phyloP scores from a whole-genome alignment of 64 coral and sea anemone genomes.

The Acropora tenuis region DNA sequence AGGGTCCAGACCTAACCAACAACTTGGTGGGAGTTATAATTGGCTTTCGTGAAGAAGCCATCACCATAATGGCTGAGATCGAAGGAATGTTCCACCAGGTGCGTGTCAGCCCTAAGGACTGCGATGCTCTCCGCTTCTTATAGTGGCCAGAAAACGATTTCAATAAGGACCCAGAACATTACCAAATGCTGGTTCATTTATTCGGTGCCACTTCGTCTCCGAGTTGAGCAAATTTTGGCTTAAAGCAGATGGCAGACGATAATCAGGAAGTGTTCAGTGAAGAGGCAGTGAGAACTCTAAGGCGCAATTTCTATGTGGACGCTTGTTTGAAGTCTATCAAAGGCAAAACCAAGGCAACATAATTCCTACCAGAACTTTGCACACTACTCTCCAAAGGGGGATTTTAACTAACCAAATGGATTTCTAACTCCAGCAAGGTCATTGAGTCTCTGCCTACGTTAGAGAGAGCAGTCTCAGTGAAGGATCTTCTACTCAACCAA shows the following conservation, averaged over 20 bases:
- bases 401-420: conserved; percentile 13
- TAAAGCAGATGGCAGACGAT: conserved; percentile 27
- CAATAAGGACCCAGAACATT: conserved; percentile 14
- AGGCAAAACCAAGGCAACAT: neutral
- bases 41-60: conserved; percentile 19
- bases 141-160: conserved; percentile 53
- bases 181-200: conserved; percentile 53
- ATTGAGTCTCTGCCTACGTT: neutral
- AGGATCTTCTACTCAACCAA: conserved; percentile 7
- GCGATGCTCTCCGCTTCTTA: conserved; percentile 44
- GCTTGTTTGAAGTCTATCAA: neutral
- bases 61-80: conserved; percentile 37
- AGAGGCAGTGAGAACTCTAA: neutral
- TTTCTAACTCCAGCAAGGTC: conserved; percentile 17
- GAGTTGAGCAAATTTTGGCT: conserved; percentile 52
- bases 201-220: conserved; percentile 52
- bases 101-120: conserved; percentile 29
- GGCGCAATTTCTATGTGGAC: conserved; percentile 20
- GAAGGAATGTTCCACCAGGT: conserved; percentile 61
- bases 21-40: conserved; percentile 20
- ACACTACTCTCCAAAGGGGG: conserved; percentile 5
- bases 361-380: neutral
- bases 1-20: conserved; percentile 61
- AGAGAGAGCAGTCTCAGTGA: conserved; percentile 1
- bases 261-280: neutral